These are phyloP conservation scores for Hippocampus abdominalis DNA, from an alignment of 2,113 vertebrate genomes.

Conservation along the genomic window DNA sequence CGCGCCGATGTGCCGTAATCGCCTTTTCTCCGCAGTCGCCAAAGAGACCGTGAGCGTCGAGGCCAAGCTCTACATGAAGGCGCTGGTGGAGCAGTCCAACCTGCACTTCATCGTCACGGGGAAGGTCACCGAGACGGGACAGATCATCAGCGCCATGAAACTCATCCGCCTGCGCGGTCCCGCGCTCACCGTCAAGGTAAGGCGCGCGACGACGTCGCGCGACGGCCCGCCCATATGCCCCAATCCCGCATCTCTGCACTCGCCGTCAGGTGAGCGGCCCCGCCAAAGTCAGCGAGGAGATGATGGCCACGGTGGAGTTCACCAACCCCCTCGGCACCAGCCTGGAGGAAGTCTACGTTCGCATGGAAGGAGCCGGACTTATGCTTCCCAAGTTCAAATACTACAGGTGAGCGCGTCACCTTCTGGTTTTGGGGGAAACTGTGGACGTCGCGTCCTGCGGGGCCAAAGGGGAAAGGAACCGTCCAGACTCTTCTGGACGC, in stretches of 20 bases:
- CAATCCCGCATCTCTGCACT: not conserved
- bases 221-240: not conserved
- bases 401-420: constrained; percentile 74
- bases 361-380: constrained; percentile 83
- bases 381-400: constrained; percentile 68
- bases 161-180: constrained; percentile 75
- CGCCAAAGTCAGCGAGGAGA: constrained; percentile 73
- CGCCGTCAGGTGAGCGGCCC: constrained; percentile 50
- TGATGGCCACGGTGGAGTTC: constrained; percentile 80
- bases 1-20: not conserved
- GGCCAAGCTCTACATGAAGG: constrained; percentile 76
- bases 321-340: constrained; percentile 82
- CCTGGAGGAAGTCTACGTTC: constrained; percentile 75
- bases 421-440: too few relatives aligned
- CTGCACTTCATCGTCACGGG: constrained; percentile 88
- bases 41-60: constrained; percentile 69
- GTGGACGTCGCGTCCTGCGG: too few relatives aligned
- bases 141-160: constrained; percentile 82
- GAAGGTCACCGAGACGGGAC: constrained; percentile 78
- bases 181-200: constrained; percentile 78
- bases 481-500: too few relatives aligned
- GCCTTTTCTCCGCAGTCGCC: constrained; percentile 59
- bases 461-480: too few relatives aligned
- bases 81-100: constrained; percentile 87
- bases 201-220: not conserved